Evolutionary conservation across 2,797 vertebrate genomes (phyloP).

Genomic region (Clarias platycephalus): DNA sequence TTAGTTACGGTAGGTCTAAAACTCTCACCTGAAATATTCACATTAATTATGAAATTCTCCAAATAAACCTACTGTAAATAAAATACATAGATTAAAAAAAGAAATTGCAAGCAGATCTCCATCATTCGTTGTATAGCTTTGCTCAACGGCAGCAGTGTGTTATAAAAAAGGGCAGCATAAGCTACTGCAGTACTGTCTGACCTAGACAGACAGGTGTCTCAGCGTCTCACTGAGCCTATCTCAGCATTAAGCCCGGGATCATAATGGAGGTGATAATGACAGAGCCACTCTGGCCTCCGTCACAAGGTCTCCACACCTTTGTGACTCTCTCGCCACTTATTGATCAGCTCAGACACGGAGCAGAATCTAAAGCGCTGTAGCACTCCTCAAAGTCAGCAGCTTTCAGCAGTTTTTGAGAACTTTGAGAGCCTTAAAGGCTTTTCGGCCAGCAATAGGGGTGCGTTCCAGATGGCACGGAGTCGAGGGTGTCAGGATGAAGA

Average conservation of each 20-base stretch:
- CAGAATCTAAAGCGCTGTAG: conserved; percentile 24
- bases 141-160: conserved; percentile 15
- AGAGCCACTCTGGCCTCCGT: conserved; percentile 41
- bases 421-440: conserved; percentile 33
- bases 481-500: conserved; percentile 26
- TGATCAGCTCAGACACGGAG: conserved; percentile 40
- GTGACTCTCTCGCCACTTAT: conserved; percentile 44
- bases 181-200: conserved; percentile 45
- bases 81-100: not conserved
- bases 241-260: conserved; percentile 46
- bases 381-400: conserved; percentile 41
- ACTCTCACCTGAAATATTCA: not conserved
- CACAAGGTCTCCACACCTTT: conserved; percentile 47
- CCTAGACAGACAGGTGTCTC: conserved; percentile 50
- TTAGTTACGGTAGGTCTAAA: not conserved
- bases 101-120: not conserved
- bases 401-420: conserved; percentile 54
- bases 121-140: conserved; percentile 7
- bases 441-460: conserved; percentile 15
- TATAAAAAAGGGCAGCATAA: conserved; percentile 31
- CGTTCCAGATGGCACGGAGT: conserved; percentile 45
- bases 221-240: conserved; percentile 39
- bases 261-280: conserved; percentile 57
- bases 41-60: not conserved
- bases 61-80: not conserved